These are phyloP conservation scores for Macroteleia sp. DNA, from an alignment of 2,888 invertebrate genomes.

Conservation along the genomic window DNA sequence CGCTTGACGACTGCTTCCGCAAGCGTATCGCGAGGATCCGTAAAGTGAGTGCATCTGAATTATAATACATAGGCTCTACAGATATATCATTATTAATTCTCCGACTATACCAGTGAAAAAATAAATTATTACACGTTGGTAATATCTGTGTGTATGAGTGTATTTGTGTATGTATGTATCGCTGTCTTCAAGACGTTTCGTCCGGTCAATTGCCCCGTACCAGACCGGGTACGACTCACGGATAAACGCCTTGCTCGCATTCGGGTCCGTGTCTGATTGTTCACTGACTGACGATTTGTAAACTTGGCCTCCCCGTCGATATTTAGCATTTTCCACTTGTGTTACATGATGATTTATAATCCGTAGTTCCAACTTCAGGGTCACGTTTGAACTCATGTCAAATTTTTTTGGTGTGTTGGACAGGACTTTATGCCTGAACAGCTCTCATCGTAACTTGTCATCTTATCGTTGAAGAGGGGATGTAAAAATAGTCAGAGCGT, in stretches of 20 bases:
- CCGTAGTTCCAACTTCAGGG: constrained; percentile 3
- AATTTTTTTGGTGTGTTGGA: neutral
- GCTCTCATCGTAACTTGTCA: constrained; percentile 33
- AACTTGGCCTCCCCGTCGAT: constrained; percentile 16
- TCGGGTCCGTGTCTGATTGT: constrained; percentile 67
- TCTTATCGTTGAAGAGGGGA: constrained; percentile 5
- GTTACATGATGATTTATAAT: neutral
- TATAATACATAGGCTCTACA: constrained; percentile 83
- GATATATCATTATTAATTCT: constrained; percentile 78
- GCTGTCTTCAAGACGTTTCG: constrained; percentile 66
- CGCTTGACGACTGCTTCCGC: constrained; percentile 27
- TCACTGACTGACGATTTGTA: constrained; percentile 42
- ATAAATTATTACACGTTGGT: constrained; percentile 83
- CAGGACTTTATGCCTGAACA: neutral
- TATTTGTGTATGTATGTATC: constrained; percentile 62
- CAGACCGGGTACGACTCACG: constrained; percentile 50
- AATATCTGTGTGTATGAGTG: constrained; percentile 74
- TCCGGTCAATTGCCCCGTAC: constrained; percentile 53
- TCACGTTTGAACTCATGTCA: neutral
- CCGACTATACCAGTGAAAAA: constrained; percentile 80
- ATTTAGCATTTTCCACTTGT: neutral
- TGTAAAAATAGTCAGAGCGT: constrained; percentile 30
- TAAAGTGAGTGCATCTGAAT: constrained; percentile 79
- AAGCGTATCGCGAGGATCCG: constrained; percentile 74
- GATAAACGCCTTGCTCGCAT: constrained; percentile 67